Evolutionary conservation across 2,888 invertebrate genomes (phyloP).

Genomic region (Phragmatobia fuliginosa): DNA sequence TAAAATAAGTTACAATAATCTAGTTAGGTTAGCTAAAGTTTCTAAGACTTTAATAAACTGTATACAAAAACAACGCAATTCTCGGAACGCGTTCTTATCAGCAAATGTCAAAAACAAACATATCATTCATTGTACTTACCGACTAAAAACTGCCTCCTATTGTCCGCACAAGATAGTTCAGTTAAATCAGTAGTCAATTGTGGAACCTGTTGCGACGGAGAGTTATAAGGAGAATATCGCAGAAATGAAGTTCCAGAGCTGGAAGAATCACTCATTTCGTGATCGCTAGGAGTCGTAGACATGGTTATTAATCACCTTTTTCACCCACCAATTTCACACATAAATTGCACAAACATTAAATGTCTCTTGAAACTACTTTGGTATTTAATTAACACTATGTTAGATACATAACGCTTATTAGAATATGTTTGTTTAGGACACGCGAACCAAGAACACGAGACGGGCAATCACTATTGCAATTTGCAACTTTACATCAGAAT

Average conservation of each 20-base stretch:
- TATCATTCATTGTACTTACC: slow-evolving; percentile 43
- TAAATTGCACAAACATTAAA: neutral
- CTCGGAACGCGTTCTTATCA: slow-evolving; percentile 22
- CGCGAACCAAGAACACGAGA: neutral
- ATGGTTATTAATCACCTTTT: slow-evolving; percentile 30
- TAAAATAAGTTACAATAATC: neutral
- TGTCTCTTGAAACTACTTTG: neutral
- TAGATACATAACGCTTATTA: neutral
- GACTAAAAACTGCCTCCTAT: slow-evolving; percentile 39
- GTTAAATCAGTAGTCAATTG: slow-evolving; percentile 69
- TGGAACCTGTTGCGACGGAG: slow-evolving; percentile 77
- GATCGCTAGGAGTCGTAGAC: slow-evolving; percentile 65
- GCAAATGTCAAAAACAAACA: neutral
- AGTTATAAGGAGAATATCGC: slow-evolving; percentile 68
- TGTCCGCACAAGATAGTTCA: slow-evolving; percentile 66
- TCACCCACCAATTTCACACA: slow-evolving; percentile 14
- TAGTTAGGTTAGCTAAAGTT: neutral
- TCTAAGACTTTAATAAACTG: neutral
- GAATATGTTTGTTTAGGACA: neutral
- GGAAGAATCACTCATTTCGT: slow-evolving; percentile 71
- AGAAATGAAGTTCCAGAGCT: slow-evolving; percentile 66
- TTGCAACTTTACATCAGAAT: slow-evolving; percentile 5
- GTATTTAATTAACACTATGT: neutral
- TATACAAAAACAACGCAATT: slow-evolving; percentile 8
- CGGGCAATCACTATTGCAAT: neutral